phyloP scores from a whole-genome alignment of 2,888 invertebrate species.

The Lasioglossum marginatum region DNA sequence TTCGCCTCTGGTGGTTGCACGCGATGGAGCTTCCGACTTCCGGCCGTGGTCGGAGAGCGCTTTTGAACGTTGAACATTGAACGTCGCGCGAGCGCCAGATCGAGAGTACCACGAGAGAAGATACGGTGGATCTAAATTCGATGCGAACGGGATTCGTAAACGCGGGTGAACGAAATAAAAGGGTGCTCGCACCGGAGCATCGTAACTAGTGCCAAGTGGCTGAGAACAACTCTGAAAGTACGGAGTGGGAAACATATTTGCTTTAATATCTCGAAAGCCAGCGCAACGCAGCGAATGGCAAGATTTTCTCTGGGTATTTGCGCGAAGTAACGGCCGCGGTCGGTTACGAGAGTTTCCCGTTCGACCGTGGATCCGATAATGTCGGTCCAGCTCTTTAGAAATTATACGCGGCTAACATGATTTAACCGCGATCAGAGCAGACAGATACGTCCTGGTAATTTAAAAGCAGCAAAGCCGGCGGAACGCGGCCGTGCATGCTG shows the following conservation, averaged over 20 bases:
- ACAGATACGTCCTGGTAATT: constrained; percentile 75
- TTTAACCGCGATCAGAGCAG: constrained; percentile 70
- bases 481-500: constrained; percentile 50
- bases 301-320: neutral
- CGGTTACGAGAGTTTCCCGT: constrained; percentile 46
- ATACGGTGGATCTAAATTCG: neutral
- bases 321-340: neutral
- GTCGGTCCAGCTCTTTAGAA: constrained; percentile 28
- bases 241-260: neutral
- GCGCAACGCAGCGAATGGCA: neutral
- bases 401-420: constrained; percentile 60
- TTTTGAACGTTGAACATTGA: no score
- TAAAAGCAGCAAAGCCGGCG: constrained; percentile 65
- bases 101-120: neutral
- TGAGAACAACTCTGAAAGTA: neutral
- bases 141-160: neutral
- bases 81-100: no score
- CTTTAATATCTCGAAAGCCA: neutral
- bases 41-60: neutral
- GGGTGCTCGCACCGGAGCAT: neutral
- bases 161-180: neutral
- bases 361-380: constrained; percentile 60
- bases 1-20: neutral
- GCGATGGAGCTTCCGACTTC: neutral
- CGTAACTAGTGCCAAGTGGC: neutral